Evolutionary conservation across 2,888 invertebrate species (phyloP), one percentile per base, ranked within the genome.

Genomic region (Nebria brevicollis): DNA sequence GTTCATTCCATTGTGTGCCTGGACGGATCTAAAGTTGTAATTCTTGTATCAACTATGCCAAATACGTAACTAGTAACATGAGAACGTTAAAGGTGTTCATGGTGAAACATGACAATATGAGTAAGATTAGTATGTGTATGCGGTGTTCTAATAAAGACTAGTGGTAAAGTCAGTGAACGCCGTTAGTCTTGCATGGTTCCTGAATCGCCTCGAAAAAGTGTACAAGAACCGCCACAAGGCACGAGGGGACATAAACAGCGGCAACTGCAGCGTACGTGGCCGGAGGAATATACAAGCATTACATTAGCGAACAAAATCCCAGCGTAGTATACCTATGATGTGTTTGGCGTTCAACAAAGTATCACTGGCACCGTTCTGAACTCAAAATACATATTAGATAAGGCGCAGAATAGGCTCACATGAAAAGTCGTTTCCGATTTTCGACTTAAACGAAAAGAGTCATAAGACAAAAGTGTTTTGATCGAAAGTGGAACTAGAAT

Each of bases 291-390:
- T 34, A 15, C 26, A 2, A 25, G 34, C 34, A 25, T n/a, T 7
- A 65, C 25, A 4, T 64, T n/a, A 86, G 85, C 85, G 85, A 86
- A 86, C 86, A 87, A 86, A 87, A 85, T 85, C 85, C 82, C 77
- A 80, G 85, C 84, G 34, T 5, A 34, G 34, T 34, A 34, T 34
- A 4, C 5, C 2, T 86, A 86, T 86, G 87, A 87, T 86, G 87
- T 85, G 86, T 87, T 87, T 86, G 87, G 87, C 87, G 86, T 87
- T 85, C 86, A 85, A 84, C 85, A 84, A 85, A 85, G 20, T 86
- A 83, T 80, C 15, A 34, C 34, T 34, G 5, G 5, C 34, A 34
- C 5, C 5, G 34, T 34, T 34, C 34, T 34, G 34, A 34, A 34
- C 34, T 34, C 5, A 34, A 34, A 34, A 34, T 34, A 34, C 34